Evolutionary conservation across 2,113 vertebrate species (phyloP).

Genomic region (Thymallus thymallus): DNA sequence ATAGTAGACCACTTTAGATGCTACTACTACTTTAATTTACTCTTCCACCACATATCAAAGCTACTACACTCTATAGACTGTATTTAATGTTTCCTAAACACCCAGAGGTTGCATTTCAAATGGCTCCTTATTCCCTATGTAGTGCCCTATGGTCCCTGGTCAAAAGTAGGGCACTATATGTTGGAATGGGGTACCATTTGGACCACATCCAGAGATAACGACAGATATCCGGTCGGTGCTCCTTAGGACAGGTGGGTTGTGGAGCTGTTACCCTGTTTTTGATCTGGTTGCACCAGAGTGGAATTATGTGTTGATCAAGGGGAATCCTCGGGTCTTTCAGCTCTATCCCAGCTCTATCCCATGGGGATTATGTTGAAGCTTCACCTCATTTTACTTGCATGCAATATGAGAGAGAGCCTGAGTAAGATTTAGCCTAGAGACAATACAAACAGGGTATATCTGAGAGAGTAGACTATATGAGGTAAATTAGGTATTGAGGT

Average conservation of each 20-base stretch:
- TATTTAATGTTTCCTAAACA: too few relatives aligned
- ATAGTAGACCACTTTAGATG: too few relatives aligned
- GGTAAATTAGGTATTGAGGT: not conserved
- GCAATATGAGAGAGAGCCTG: constrained; percentile 1
- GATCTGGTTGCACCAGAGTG: constrained; percentile 7
- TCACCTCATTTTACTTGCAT: constrained; percentile 30
- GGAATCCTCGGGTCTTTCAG: constrained; percentile 17
- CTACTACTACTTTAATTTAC: too few relatives aligned
- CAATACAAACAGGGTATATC: not conserved
- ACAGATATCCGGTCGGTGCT: not conserved
- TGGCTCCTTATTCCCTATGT: not conserved
- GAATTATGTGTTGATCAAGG: constrained; percentile 11
- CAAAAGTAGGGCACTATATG: too few relatives aligned
- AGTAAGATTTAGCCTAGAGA: not conserved
- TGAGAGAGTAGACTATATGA: constrained; percentile 2
- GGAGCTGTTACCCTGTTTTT: constrained; percentile 24
- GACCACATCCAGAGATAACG: not conserved
- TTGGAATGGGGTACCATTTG: not conserved
- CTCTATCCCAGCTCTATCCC: constrained; percentile 12
- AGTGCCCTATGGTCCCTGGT: not conserved
- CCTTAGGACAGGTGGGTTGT: not conserved
- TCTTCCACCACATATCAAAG: too few relatives aligned
- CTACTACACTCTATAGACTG: not conserved
- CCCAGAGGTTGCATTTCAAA: not conserved
- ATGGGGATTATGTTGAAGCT: constrained; percentile 17